Conservation (phyloP, 2,888 invertebrate species). For the Notodonta ziczac region DNA sequence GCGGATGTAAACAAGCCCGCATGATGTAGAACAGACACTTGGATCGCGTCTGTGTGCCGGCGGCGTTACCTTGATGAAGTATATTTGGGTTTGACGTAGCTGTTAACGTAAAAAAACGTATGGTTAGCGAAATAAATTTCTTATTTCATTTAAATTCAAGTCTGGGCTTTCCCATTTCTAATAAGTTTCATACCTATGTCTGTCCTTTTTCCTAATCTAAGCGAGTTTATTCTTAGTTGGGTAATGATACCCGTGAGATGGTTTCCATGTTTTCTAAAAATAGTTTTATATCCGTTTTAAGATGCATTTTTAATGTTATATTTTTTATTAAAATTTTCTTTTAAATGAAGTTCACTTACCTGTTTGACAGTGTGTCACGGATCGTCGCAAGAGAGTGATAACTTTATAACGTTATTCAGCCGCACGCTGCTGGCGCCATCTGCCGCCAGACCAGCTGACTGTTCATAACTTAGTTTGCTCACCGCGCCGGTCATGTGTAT, state of each 20-base stretch:
- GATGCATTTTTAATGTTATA: too few relatives aligned
- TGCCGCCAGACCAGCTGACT: background rate
- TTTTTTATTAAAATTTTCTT: too few relatives aligned
- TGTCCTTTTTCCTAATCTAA: too few relatives aligned
- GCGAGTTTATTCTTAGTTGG: too few relatives aligned
- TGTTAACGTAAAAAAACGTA: too few relatives aligned
- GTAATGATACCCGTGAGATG: too few relatives aligned
- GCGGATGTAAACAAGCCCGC: background rate
- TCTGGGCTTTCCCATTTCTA: too few relatives aligned
- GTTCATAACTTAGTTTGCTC: slow-evolving; percentile 1
- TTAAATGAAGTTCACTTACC: background rate
- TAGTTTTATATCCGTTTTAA: too few relatives aligned
- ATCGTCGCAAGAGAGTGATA: background rate
- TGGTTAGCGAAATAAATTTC: too few relatives aligned
- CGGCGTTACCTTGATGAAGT: background rate
- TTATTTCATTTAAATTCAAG: too few relatives aligned
- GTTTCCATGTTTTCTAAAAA: too few relatives aligned
- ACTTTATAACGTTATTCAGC: slow-evolving; percentile 3
- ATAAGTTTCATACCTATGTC: too few relatives aligned
- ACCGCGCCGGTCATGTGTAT: slow-evolving; percentile 1
- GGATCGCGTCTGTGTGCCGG: background rate
- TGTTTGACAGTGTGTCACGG: background rate
- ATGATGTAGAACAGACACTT: background rate
- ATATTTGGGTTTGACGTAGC: background rate
- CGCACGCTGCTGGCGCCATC: background rate